These are phyloP conservation scores for Rhabdornis inornatus DNA, from an alignment of 2,113 vertebrate species.

Conservation along the genomic window DNA sequence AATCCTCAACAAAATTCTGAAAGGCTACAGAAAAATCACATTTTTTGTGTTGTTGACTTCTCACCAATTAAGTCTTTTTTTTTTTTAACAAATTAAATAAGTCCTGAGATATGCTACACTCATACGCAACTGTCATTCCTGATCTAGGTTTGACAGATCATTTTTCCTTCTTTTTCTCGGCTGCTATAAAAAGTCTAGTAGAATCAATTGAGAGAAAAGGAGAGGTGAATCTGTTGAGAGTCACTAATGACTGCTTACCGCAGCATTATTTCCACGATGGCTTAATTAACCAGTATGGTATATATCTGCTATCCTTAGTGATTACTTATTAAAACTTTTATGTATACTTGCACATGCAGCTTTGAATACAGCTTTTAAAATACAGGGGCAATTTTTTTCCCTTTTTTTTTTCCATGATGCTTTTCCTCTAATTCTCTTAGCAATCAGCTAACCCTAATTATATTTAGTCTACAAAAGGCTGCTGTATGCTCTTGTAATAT, in stretches of 20 bases:
- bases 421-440: slow-evolving; percentile 50
- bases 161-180: not conserved
- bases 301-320: not conserved
- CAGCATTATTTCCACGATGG: not conserved
- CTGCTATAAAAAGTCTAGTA: not conserved
- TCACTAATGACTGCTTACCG: slow-evolving; percentile 21
- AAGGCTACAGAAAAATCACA: not conserved
- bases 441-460: slow-evolving; percentile 54
- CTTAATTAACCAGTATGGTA: slow-evolving; percentile 62
- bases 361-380: slow-evolving; percentile 55
- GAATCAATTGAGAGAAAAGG: slow-evolving; percentile 7
- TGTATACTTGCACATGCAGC: not conserved
- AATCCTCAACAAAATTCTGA: not conserved
- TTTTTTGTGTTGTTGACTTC: not conserved
- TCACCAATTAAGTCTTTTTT: not conserved
- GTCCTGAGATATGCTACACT: not conserved
- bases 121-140: not conserved
- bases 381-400: not conserved
- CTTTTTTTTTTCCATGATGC: not conserved
- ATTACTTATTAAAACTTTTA: not conserved
- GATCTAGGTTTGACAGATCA: not conserved
- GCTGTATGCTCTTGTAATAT: slow-evolving; percentile 41
- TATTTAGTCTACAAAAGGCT: slow-evolving; percentile 49
- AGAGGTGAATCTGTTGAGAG: not conserved
- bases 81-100: not conserved